These are phyloP conservation scores for Leptopilina clavipes DNA, from an alignment of 1,140 invertebrate species.

Conservation along the genomic window DNA sequence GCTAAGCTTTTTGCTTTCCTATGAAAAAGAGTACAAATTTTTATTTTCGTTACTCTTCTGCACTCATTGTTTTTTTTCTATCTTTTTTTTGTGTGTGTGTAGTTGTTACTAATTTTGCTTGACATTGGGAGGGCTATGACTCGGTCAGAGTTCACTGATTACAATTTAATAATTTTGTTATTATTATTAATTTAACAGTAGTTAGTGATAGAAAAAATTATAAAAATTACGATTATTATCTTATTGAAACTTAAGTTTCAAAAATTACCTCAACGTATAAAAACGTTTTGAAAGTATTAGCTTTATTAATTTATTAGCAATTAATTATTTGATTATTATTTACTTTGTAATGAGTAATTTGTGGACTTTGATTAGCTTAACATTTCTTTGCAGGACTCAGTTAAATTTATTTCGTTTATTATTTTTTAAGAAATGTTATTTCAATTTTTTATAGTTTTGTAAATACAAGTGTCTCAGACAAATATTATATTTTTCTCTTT, in stretches of 20 bases:
- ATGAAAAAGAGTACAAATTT: not conserved
- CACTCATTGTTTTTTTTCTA: not conserved
- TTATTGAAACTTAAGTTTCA: too few species aligned
- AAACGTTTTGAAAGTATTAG: too few species aligned
- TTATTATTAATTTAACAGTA: too few species aligned
- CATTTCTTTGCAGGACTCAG: conserved; percentile 15
- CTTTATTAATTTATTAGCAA: too few species aligned
- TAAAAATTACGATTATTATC: too few species aligned
- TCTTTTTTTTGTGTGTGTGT: not conserved
- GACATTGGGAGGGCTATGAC: not conserved
- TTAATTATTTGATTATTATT: too few species aligned
- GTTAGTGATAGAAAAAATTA: too few species aligned
- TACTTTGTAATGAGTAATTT: not conserved
- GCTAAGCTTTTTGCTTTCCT: conserved; percentile 6
- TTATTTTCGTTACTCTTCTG: not conserved
- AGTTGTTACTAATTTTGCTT: conserved; percentile 7
- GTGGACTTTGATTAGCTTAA: conserved; percentile 3
- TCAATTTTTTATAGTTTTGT: too few species aligned
- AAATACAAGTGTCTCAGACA: too few species aligned
- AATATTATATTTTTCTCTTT: too few species aligned
- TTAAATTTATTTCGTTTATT: not conserved
- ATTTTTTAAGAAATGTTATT: not conserved
- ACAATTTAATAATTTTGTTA: not conserved
- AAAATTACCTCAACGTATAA: too few species aligned
- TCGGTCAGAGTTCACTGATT: not conserved